Evolutionary conservation across 2,113 vertebrate genomes (phyloP).

Genomic region (Pseudopipra pipra): DNA sequence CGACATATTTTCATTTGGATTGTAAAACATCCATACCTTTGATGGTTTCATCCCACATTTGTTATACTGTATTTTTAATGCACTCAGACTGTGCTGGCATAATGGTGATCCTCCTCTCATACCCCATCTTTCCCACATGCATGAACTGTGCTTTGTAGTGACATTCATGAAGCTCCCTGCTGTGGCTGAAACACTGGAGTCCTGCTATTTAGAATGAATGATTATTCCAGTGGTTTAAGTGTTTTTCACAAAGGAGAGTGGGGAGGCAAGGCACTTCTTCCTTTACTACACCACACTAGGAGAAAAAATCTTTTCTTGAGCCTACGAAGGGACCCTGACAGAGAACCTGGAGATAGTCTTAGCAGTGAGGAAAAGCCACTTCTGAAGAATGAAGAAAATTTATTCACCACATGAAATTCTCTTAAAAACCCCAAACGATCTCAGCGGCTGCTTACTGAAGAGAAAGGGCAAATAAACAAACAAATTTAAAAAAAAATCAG

Average conservation of each 20-base stretch:
- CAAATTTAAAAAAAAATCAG: fast-evolving
- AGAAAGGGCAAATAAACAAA: neutral
- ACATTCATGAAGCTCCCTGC: constrained; percentile 61
- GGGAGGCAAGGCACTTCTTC: neutral
- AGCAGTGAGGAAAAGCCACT: neutral
- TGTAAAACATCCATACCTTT: constrained; percentile 43
- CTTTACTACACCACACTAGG: neutral
- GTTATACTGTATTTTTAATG: constrained; percentile 65
- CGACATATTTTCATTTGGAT: constrained; percentile 22
- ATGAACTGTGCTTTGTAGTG: constrained; percentile 59
- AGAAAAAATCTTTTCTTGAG: constrained; percentile 26
- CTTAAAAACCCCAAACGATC: neutral
- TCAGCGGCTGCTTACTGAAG: neutral
- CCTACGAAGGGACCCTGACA: neutral
- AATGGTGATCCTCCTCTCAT: constrained; percentile 42
- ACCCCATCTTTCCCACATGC: constrained; percentile 45
- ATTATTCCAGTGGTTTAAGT: constrained; percentile 56
- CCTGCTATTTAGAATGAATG: constrained; percentile 35
- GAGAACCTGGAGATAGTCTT: neutral
- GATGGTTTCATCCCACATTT: constrained; percentile 55
- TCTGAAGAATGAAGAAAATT: neutral
- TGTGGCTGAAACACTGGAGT: constrained; percentile 35
- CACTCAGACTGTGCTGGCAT: constrained; percentile 19
- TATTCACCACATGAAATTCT: neutral
- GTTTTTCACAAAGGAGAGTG: constrained; percentile 48